A percentile compares a stretch with the other conserved stretches of the same genome.
Evolutionary conservation across 53 echinoderm and acorn worm species (phyloP).

Genomic region (Echinarachnius parma): DNA sequence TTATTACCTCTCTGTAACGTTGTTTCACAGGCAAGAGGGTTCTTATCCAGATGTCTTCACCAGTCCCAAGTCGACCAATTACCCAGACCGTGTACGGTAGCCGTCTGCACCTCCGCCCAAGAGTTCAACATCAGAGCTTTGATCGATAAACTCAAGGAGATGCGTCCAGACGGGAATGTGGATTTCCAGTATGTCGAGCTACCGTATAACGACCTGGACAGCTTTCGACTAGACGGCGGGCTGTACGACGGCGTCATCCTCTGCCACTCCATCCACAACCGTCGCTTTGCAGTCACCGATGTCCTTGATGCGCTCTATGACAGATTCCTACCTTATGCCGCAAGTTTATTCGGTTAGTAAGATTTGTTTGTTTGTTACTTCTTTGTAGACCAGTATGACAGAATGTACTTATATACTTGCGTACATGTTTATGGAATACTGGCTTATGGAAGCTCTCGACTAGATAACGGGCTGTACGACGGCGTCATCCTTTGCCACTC

Average conservation of each 20-base stretch:
- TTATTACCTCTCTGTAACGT: no score
- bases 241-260: slow-evolving; percentile 7
- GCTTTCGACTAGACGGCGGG: not conserved
- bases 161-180: no score
- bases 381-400: no score
- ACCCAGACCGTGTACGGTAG: no score
- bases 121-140: slow-evolving; percentile 1
- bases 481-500: slow-evolving; percentile 25
- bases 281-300: slow-evolving; percentile 27
- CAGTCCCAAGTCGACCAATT: no score
- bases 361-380: no score
- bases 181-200: slow-evolving; percentile 6
- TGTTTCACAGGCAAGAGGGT: no score
- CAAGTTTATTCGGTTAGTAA: not conserved
- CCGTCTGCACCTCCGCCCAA: slow-evolving; percentile 7
- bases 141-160: not conserved
- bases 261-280: slow-evolving; percentile 33
- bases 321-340: slow-evolving; percentile 7
- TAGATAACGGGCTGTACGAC: not conserved
- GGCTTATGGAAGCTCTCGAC: no score
- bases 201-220: slow-evolving; percentile 26
- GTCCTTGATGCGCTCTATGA: slow-evolving; percentile 32
- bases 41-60: no score
- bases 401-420: no score
- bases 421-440: no score